phyloP scores from a whole-genome alignment of 1,140 invertebrate genomes.

The Drosophila baimaii region DNA sequence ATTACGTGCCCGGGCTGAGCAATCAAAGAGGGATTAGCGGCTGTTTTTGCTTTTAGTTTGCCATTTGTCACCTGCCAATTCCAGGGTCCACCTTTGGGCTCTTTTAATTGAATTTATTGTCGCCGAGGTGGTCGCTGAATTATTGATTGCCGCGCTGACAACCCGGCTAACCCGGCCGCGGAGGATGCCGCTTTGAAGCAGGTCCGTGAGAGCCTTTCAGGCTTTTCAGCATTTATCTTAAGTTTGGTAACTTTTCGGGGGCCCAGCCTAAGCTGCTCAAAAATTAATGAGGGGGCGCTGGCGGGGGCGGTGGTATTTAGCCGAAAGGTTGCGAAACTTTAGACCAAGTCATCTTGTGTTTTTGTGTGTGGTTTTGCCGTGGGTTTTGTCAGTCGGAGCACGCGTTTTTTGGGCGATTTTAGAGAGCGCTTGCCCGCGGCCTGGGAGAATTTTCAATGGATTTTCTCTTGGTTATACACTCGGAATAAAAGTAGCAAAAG shows the following conservation, averaged over 20 bases:
- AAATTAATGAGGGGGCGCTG: conserved; percentile 64
- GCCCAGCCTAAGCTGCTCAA: conserved; percentile 49
- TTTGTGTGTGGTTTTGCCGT: conserved; percentile 24
- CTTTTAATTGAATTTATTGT: conserved; percentile 76
- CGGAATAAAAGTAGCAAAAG: neutral
- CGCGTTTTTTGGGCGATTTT: conserved; percentile 34
- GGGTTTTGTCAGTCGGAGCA: conserved; percentile 43
- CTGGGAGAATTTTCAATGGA: conserved; percentile 25
- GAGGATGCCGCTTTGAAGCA: conserved; percentile 15
- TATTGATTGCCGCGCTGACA: conserved; percentile 68
- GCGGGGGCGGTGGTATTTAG: conserved; percentile 12
- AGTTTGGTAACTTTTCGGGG: conserved; percentile 59
- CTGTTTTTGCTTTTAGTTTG: conserved; percentile 39
- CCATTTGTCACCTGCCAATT: conserved; percentile 57
- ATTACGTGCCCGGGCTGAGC: conserved; percentile 68
- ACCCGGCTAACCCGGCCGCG: conserved; percentile 29
- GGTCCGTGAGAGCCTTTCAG: conserved; percentile 15
- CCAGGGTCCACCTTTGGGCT: conserved; percentile 44
- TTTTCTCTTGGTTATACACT: neutral
- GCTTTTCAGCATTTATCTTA: conserved; percentile 58
- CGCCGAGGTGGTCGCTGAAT: conserved; percentile 49
- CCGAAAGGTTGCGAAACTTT: conserved; percentile 41
- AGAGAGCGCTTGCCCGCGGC: neutral
- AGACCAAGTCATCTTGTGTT: conserved; percentile 31
- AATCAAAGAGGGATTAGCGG: conserved; percentile 71